Conservation (phyloP, 1,140 invertebrate species). For the Leptoteleia sp. region DNA sequence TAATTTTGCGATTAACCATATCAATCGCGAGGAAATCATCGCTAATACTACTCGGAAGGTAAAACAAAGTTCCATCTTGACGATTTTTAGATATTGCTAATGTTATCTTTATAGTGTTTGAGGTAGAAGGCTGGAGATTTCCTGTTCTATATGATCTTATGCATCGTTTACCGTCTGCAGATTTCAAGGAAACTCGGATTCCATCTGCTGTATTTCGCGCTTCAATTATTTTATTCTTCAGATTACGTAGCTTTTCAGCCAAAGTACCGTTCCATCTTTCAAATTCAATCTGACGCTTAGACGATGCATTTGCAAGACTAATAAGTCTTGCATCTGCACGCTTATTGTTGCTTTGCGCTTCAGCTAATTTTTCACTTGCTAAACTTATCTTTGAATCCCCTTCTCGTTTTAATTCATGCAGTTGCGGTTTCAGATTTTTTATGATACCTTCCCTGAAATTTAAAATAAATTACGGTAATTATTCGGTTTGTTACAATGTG, state of each 20-base stretch:
- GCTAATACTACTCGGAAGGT: conserved; percentile 84
- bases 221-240: conserved; percentile 88
- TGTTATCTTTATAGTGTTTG: conserved; percentile 86
- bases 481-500: background rate
- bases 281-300: conserved; percentile 83
- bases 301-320: conserved; percentile 81
- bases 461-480: conserved; percentile 1
- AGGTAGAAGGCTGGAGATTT: conserved; percentile 85
- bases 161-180: conserved; percentile 84
- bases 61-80: conserved; percentile 85
- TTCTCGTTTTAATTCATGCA: conserved; percentile 82
- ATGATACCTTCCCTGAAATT: conserved; percentile 71
- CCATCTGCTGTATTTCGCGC: conserved; percentile 90
- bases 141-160: conserved; percentile 86
- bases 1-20: conserved; percentile 87
- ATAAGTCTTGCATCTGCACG: conserved; percentile 81
- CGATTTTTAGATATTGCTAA: conserved; percentile 84
- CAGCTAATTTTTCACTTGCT: conserved; percentile 80
- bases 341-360: conserved; percentile 83
- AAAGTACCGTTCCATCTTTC: conserved; percentile 84
- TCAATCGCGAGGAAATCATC: conserved; percentile 90
- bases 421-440: conserved; percentile 78
- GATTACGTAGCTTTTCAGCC: conserved; percentile 83
- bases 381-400: conserved; percentile 82
- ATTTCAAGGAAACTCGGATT: conserved; percentile 89